Evolutionary conservation across 2,888 invertebrate genomes (phyloP).

Genomic region (Rhagophthalmus giganteus): DNA sequence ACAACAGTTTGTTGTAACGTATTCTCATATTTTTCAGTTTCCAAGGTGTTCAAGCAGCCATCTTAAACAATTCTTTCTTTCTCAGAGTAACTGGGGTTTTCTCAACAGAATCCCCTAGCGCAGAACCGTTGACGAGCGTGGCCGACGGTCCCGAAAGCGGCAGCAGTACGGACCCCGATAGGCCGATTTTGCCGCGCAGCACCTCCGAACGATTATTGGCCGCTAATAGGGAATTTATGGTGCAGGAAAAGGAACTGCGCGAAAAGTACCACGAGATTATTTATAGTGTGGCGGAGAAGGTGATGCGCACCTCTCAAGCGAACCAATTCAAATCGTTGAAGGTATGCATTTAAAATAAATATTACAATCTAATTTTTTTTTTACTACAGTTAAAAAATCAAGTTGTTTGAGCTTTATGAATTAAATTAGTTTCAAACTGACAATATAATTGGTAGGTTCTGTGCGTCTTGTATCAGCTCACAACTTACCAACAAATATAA

Average conservation of each 20-base stretch:
- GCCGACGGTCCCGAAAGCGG: constrained; percentile 54
- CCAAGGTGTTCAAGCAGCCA: constrained; percentile 8
- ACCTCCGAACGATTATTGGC: constrained; percentile 67
- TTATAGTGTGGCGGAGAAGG: constrained; percentile 77
- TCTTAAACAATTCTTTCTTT: constrained; percentile 15
- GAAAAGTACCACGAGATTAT: constrained; percentile 84
- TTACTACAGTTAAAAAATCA: too few species aligned
- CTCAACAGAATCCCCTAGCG: constrained; percentile 53
- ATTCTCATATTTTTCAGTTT: constrained; percentile 18
- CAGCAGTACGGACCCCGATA: constrained; percentile 54
- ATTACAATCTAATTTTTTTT: background rate
- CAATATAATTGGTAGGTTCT: too few species aligned
- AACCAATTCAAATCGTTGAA: constrained; percentile 79
- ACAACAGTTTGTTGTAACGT: constrained; percentile 4
- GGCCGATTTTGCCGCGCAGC: constrained; percentile 62
- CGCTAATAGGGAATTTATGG: constrained; percentile 68
- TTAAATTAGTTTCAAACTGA: too few species aligned
- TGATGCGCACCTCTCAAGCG: constrained; percentile 75
- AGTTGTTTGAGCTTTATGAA: too few species aligned
- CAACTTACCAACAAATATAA: too few species aligned
- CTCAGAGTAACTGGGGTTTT: constrained; percentile 52
- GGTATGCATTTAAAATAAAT: constrained; percentile 43
- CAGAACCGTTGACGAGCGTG: constrained; percentile 52
- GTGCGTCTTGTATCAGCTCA: too few species aligned
- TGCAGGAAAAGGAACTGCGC: constrained; percentile 74